Evolutionary conservation across 2,888 invertebrate species (phyloP), one percentile per base, ranked within the genome.

Genomic region (Cryptocephalus moraei): DNA sequence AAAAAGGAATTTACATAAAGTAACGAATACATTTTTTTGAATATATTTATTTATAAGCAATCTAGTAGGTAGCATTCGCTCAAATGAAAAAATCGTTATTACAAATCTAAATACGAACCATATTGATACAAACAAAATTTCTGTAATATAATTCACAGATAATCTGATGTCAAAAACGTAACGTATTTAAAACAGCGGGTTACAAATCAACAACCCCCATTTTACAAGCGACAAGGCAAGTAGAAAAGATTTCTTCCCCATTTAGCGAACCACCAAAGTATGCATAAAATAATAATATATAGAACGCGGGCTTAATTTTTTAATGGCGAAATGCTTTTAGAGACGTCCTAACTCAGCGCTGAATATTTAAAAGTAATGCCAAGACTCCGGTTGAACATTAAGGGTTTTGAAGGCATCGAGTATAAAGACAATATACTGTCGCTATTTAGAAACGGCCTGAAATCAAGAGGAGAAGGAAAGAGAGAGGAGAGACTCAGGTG

Each of bases 291-390:
- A 70, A 70, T 71, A 70, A 69, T 70, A 67, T 68, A 70, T 67
- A 65, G 65, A 65, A 65, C 64, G 65, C 59, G 62, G 62, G 67
- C 68, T 70, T 71, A 71, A 71, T 71, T 77, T 77, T 77, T 77
- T 77, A 77, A 77, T 77, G 77, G 77, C 76, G 72, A 75, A 77
- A 77, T 77, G 77, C 77, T 77, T 77, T 77, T 76, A 77, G 75
- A 75, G 74, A 74, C 72, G 68, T 66, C 64, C 67, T 64, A 64
- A 67, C 65, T 63, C 61, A 52, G 52, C 61, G 62, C 56, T 69
- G 69, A 69, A 70, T 70, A 69, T 70, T 70, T 70, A 68, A 69
- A 67, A 67, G 68, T 68, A 65, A 67, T 63, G 66, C 62, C 62
- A 62, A 62, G 59, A 60, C 58, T 59, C 53, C 9, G 31, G 13